These are phyloP conservation scores for Micronycteris hirsuta DNA, from an alignment of 2,113 vertebrate genomes.

Conservation along the genomic window DNA sequence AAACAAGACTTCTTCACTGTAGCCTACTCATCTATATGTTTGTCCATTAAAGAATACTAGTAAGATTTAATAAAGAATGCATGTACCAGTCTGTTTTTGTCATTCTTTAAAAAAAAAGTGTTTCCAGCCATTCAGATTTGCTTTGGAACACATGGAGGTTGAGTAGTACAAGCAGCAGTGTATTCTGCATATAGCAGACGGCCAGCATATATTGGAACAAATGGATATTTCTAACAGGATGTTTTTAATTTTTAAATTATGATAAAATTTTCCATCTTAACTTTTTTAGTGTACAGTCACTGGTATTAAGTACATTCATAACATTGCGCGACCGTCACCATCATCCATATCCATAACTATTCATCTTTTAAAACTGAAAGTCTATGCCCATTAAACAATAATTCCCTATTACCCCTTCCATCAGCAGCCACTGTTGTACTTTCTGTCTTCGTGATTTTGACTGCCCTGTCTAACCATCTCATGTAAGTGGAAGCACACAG, in stretches of 20 bases:
- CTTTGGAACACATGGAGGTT: not conserved
- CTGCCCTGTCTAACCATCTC: not conserved
- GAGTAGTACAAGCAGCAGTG: not conserved
- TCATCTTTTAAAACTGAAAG: slow-evolving; percentile 16
- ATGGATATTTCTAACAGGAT: not conserved
- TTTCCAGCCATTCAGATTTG: not conserved
- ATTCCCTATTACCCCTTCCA: not conserved
- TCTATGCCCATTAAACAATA: not conserved
- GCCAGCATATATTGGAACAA: not conserved
- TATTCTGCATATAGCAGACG: not conserved
- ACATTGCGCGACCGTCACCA: not conserved
- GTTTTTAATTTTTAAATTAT: not conserved
- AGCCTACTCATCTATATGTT: slow-evolving; percentile 35
- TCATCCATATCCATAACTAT: not conserved
- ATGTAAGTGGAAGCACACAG: not conserved
- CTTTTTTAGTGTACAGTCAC: not conserved
- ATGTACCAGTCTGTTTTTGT: slow-evolving; percentile 35
- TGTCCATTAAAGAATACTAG: slow-evolving; percentile 40
- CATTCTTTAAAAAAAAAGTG: not conserved
- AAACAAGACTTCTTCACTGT: slow-evolving; percentile 36
- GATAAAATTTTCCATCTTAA: not conserved
- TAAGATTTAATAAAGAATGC: slow-evolving; percentile 66
- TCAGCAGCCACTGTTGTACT: not conserved
- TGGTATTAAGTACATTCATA: not conserved
- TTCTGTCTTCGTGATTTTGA: not conserved